A percentile compares a stretch with the other conserved stretches of the same genome.
Conservation (phyloP, 2,113 vertebrate genomes). For the Chamaea fasciata region DNA sequence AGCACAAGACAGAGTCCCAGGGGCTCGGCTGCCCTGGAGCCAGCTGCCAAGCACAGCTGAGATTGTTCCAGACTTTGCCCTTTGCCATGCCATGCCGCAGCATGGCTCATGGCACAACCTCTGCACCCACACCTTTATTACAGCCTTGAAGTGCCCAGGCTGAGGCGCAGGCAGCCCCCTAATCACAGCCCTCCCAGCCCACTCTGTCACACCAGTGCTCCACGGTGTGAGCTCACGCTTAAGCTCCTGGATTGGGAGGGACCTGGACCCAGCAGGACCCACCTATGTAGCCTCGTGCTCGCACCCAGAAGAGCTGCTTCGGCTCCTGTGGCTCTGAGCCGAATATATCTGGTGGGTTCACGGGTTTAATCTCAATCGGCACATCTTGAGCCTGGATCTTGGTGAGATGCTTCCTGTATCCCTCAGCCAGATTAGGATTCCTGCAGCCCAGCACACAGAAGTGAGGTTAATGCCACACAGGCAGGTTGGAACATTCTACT, state of each 20-base stretch:
- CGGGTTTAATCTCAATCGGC: constrained; percentile 86
- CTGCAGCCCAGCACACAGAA: constrained; percentile 55
- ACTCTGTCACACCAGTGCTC: background rate
- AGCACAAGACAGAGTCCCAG: accelerated
- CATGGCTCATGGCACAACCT: accelerated
- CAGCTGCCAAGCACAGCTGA: background rate
- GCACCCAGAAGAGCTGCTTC: constrained; percentile 89
- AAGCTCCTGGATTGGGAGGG: accelerated
- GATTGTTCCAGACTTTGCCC: background rate
- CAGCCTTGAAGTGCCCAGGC: background rate
- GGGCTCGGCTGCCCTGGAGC: accelerated
- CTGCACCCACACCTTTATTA: background rate
- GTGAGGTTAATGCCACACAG: background rate
- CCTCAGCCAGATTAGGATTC: constrained; percentile 79
- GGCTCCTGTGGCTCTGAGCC: constrained; percentile 67
- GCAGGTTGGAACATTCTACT: background rate
- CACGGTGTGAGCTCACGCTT: no score
- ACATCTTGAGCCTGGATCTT: constrained; percentile 85
- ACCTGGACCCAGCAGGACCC: background rate
- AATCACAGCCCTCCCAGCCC: no score
- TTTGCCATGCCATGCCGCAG: accelerated
- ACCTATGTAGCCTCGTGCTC: constrained; percentile 90
- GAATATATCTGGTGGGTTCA: constrained; percentile 75
- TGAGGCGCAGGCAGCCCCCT: accelerated
- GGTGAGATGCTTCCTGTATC: constrained; percentile 75